Evolutionary conservation across 2,113 vertebrate species (phyloP), one percentile per base, ranked within the genome.

Genomic region (Craseonycteris thonglongyai): DNA sequence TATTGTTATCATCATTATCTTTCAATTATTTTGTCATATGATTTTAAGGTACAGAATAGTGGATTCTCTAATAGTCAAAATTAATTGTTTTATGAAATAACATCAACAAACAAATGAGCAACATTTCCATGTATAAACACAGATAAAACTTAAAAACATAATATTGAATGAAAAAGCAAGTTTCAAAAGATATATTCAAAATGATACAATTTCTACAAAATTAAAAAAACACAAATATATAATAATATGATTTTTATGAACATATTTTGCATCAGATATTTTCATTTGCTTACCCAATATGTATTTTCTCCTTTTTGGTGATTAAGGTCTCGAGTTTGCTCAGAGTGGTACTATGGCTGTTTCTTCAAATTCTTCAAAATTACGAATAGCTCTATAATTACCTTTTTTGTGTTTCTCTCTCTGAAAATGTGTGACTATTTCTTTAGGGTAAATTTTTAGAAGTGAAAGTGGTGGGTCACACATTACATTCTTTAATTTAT

Each of bases 391-490:
- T 56, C 9, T 40, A 2, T 75, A 71, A 84, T 76, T 54, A 85
- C 38, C 3, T 12, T 76, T 88, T 90, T 2, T 81, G 1, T 19
- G 3, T 40, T 5, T 75, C 30, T 81, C 28, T 47, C 33, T 61
- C 26, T 96, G 87, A 92, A 92, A 66, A 91, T 54, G 19, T 76
- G 26, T 59, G 26, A 66, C 33, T 85, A 3, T 76, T 51, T 94
- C 26, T 59, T 94, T 35, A 74, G 49, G 33, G 3, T 87, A 87
- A 68, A 66, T 95, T 89, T 95, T 42, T 92, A 68, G 51, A 87
- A 49, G 18, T 45, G 33, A 8, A 83, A 75, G 40, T 75, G 16
- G 16, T 80, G 18, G 4, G 7, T 58, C 74, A 92, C n/a, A 69
- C 19, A 16, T 45, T 68, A 49, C 1, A 47, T 58, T 85, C 28